Evolutionary conservation across 2,113 vertebrate genomes (phyloP).

Genomic region (Mesembrinibis cayennensis): DNA sequence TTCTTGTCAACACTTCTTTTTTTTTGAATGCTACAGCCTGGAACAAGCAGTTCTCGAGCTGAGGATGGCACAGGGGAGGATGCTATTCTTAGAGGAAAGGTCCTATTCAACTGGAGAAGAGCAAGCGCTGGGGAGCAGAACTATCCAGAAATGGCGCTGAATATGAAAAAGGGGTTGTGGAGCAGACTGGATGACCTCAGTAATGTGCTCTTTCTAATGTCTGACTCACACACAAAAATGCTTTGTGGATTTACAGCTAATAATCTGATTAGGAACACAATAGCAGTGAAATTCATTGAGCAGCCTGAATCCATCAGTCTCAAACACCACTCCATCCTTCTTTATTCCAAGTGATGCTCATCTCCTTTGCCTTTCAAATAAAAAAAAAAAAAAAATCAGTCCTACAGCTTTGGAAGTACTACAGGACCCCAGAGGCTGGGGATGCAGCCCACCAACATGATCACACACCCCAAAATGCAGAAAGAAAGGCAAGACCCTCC

Average conservation of each 20-base stretch:
- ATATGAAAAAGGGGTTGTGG: neutral
- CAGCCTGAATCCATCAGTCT: neutral
- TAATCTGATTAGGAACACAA: constrained; percentile 31
- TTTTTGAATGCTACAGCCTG: neutral
- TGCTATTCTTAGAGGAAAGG: constrained; percentile 63
- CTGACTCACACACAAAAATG: constrained; percentile 33
- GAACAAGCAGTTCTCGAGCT: constrained; percentile 52
- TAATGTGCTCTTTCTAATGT: constrained; percentile 17
- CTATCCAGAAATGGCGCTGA: constrained; percentile 19
- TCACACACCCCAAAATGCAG: rapidly evolving
- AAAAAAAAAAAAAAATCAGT: neutral
- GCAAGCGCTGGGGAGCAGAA: neutral
- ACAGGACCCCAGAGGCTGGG: neutral
- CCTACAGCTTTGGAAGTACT: neutral
- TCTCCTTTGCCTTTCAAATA: neutral
- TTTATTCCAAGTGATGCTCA: neutral
- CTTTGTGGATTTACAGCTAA: constrained; percentile 41
- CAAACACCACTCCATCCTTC: neutral
- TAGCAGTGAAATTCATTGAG: constrained; percentile 6
- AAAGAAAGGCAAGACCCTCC: neutral
- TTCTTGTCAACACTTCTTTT: constrained; percentile 19
- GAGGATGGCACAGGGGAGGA: constrained; percentile 52
- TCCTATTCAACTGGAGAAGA: constrained; percentile 30
- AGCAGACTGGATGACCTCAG: constrained; percentile 36
- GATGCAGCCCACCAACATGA: rapidly evolving